phyloP scores from a whole-genome alignment of 2,888 invertebrate species.

The Eupeodes latifasciatus region DNA sequence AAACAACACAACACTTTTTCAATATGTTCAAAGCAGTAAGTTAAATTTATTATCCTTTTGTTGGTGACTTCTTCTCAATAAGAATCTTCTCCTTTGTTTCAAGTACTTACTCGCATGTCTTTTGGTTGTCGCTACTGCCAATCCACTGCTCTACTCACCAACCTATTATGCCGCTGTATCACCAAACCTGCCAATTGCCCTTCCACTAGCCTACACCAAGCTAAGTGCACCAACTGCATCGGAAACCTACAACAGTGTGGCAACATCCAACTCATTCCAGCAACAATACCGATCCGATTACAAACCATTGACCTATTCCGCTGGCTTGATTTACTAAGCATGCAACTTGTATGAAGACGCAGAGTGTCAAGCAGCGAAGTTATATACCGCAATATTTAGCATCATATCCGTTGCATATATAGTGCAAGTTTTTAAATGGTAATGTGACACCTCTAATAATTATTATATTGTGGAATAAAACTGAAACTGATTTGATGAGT shows the following conservation, averaged over 20 bases:
- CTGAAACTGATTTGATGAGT: slow-evolving; percentile 59
- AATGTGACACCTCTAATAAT: slow-evolving; percentile 53
- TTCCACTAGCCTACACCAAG: slow-evolving; percentile 79
- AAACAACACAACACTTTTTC: slow-evolving; percentile 38
- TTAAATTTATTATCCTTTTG: not conserved
- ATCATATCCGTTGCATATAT: slow-evolving; percentile 1
- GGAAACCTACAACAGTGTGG: slow-evolving; percentile 81
- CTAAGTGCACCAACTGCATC: slow-evolving; percentile 76
- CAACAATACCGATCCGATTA: slow-evolving; percentile 81
- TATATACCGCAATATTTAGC: not conserved
- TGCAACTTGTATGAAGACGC: not conserved
- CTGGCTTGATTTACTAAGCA: slow-evolving; percentile 78
- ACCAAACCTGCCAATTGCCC: slow-evolving; percentile 48
- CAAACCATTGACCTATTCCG: slow-evolving; percentile 80
- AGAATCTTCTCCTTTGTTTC: not conserved
- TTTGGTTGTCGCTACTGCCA: slow-evolving; percentile 77
- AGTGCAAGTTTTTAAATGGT: slow-evolving; percentile 11
- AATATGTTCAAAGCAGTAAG: slow-evolving; percentile 74
- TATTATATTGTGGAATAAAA: slow-evolving; percentile 60
- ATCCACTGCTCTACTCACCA: slow-evolving; percentile 79
- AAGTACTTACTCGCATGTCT: slow-evolving; percentile 79
- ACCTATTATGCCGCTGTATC: slow-evolving; percentile 77
- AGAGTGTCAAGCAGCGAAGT: not conserved
- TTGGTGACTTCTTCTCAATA: not conserved
- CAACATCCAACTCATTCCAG: slow-evolving; percentile 81